phyloP scores from a whole-genome alignment of 2,888 invertebrate species.

The Dryococelus australis region DNA sequence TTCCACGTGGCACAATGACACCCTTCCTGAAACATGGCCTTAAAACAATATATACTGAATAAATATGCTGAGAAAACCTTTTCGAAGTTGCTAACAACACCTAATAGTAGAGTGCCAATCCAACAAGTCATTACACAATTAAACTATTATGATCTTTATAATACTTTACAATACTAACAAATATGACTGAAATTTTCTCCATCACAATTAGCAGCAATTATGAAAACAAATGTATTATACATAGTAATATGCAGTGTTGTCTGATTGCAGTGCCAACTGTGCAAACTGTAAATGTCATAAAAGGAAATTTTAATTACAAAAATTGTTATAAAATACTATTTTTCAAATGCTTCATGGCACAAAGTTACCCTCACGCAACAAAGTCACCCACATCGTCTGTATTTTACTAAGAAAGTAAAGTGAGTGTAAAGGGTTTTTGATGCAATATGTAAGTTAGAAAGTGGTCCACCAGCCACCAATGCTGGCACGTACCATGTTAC shows the following conservation, averaged over 20 bases:
- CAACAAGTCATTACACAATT: neutral
- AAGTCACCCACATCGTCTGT: constrained; percentile 21
- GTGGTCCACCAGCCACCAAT: no score
- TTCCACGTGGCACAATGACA: neutral
- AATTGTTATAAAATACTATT: neutral
- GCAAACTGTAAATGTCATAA: neutral
- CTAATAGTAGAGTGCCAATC: neutral
- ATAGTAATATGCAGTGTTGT: neutral
- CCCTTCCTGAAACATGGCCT: neutral
- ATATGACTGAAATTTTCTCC: neutral
- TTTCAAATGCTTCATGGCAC: neutral
- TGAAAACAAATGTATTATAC: neutral
- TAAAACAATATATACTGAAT: neutral
- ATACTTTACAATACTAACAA: neutral
- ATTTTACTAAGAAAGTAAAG: no score
- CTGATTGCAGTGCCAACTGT: neutral
- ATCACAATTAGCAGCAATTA: neutral
- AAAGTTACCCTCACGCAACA: constrained; percentile 5
- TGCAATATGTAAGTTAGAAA: no score
- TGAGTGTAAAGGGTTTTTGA: no score
- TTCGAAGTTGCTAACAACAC: neutral
- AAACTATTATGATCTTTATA: neutral
- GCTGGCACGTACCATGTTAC: no score
- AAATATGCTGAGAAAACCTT: neutral
- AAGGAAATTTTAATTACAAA: neutral